Percentiles rank a stretch among this genome's conserved stretches.
Evolutionary conservation across 2,797 vertebrate species (phyloP).

Genomic region (Pseudochromis fuscus): DNA sequence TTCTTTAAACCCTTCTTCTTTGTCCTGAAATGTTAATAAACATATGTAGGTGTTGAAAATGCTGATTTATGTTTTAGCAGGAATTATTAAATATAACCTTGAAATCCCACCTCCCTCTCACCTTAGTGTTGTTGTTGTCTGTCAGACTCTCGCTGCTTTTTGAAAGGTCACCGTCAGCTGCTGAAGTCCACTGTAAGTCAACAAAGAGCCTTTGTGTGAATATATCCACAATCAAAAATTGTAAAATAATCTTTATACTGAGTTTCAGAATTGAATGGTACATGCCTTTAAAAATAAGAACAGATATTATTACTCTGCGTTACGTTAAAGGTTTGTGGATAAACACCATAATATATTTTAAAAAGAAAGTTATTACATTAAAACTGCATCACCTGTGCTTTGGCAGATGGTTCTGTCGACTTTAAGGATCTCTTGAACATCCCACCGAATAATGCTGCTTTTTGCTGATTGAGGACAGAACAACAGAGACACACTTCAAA

Average conservation of each 20-base stretch:
- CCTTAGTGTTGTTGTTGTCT: slow-evolving; percentile 55
- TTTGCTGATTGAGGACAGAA: slow-evolving; percentile 51
- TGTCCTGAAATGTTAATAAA: slow-evolving; percentile 60
- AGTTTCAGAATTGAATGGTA: background rate
- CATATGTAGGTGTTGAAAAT: background rate
- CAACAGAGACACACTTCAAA: background rate
- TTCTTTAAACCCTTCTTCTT: slow-evolving; percentile 69
- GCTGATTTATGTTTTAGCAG: background rate
- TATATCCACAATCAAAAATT: background rate
- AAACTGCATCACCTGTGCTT: slow-evolving; percentile 44
- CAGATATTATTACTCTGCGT: too few species aligned
- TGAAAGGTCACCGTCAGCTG: slow-evolving; percentile 56
- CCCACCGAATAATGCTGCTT: slow-evolving; percentile 62
- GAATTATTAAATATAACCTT: background rate
- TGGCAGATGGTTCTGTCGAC: slow-evolving; percentile 27
- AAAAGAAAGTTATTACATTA: background rate
- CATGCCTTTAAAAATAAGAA: too few species aligned
- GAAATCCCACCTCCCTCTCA: slow-evolving; percentile 19
- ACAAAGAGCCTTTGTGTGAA: background rate
- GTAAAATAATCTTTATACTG: background rate
- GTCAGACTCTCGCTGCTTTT: slow-evolving; percentile 65
- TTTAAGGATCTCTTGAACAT: slow-evolving; percentile 71
- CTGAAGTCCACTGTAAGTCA: slow-evolving; percentile 57
- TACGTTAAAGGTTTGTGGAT: too few species aligned
- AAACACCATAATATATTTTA: background rate